phyloP scores from a whole-genome alignment of 37 sponge, comb jelly and placozoan species.

The Petrosia ficiformis region DNA sequence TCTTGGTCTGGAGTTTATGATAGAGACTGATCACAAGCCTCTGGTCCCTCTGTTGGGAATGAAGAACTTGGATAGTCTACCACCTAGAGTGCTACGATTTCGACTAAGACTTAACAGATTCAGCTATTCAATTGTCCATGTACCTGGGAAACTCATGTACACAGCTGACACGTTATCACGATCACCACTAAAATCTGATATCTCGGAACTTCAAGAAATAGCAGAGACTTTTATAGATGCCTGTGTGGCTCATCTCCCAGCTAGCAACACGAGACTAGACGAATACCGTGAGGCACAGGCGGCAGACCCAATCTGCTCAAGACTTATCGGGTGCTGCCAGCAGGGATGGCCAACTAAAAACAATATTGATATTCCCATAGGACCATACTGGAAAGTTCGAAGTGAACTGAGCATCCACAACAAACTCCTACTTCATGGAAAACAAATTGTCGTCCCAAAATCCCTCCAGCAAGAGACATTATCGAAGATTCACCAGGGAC shows the following conservation, averaged over 20 bases:
- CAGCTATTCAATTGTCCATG: not conserved
- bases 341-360: slow-evolving; percentile 13
- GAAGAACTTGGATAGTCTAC: slow-evolving; percentile 12
- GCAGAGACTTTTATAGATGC: not conserved
- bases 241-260: not conserved
- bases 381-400: slow-evolving; percentile 15
- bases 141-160: slow-evolving; percentile 17
- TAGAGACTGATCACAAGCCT: slow-evolving; percentile 34
- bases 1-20: not conserved
- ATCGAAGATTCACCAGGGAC: slow-evolving; percentile 10
- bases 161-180: slow-evolving; percentile 24
- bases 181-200: not conserved
- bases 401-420: not conserved
- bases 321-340: not conserved
- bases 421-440: slow-evolving; percentile 4
- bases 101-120: slow-evolving; percentile 2
- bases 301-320: not conserved
- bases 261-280: not conserved
- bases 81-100: slow-evolving; percentile 26
- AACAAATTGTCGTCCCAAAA: slow-evolving; percentile 8
- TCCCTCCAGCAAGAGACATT: not conserved
- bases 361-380: not conserved
- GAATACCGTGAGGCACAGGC: not conserved
- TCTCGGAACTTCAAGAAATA: not conserved
- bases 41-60: slow-evolving; percentile 13